Percentiles rank a stretch among this genome's conserved stretches.
These are phyloP conservation scores for Miichthys miiuy DNA, from an alignment of 2,797 vertebrate species.

Conservation along the genomic window DNA sequence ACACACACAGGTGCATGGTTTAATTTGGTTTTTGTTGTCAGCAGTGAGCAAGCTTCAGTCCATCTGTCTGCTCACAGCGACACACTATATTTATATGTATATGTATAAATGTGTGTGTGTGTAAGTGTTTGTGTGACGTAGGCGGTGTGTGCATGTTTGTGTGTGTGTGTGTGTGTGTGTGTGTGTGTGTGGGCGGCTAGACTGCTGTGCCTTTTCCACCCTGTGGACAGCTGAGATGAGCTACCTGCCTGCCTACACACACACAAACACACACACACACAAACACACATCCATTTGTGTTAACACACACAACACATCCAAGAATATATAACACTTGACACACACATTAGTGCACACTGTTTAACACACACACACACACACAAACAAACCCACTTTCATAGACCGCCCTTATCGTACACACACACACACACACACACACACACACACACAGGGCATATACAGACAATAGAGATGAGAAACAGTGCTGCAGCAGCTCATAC, in stretches of 20 bases:
- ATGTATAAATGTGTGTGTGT: conserved; percentile 6
- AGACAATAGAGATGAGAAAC: too few species aligned
- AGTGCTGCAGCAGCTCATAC: too few species aligned
- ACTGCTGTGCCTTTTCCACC: not conserved
- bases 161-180: conserved; percentile 7
- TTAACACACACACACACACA: not conserved
- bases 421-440: not conserved
- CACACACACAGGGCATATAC: not conserved
- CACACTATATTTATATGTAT: conserved; percentile 40
- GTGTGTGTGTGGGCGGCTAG: conserved; percentile 29
- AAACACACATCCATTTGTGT: too few species aligned
- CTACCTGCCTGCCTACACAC: conserved; percentile 31
- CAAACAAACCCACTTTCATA: too few species aligned
- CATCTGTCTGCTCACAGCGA: conserved; percentile 44
- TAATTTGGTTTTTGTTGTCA: conserved; percentile 49
- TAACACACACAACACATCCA: too few species aligned
- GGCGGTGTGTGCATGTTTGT: not conserved
- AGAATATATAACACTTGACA: too few species aligned
- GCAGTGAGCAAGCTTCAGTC: conserved; percentile 40
- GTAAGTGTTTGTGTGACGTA: not conserved
- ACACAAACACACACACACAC: not conserved
- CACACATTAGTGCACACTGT: not conserved
- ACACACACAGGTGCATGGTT: conserved; percentile 1
- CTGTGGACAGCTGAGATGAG: too few species aligned
- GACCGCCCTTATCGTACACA: not conserved